A percentile compares a stretch with the other conserved stretches of the same genome.
Evolutionary conservation across 2,797 vertebrate genomes (phyloP).

Genomic region (Amblyopsis hoosieri): DNA sequence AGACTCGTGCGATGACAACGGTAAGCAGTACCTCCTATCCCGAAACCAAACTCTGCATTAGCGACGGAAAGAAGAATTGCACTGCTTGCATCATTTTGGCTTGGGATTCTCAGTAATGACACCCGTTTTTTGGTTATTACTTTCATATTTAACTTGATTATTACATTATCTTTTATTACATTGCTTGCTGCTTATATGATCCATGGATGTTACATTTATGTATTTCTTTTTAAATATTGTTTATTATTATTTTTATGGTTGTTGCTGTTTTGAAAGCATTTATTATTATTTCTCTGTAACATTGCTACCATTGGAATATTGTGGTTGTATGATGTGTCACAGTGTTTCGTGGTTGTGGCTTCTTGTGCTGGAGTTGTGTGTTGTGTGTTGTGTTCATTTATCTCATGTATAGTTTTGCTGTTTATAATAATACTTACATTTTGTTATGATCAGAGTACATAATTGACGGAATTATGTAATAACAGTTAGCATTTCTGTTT

Average conservation of each 20-base stretch:
- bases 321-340: background rate
- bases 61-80: background rate
- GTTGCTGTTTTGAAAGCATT: constrained; percentile 9
- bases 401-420: background rate
- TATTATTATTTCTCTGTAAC: background rate
- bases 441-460: constrained; percentile 10
- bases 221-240: background rate
- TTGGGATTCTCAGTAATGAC: too few species aligned
- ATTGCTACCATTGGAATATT: background rate
- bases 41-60: background rate
- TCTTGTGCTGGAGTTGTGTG: constrained; percentile 28
- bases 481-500: constrained; percentile 7
- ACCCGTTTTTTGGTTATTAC: background rate
- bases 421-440: background rate
- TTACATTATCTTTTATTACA: constrained; percentile 2
- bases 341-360: constrained; percentile 19
- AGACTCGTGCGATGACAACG: constrained; percentile 95
- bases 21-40: constrained; percentile 74
- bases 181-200: constrained; percentile 1
- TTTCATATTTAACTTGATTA: constrained; percentile 11
- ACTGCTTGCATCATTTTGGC: background rate
- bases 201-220: constrained; percentile 1
- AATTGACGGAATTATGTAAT: constrained; percentile 13
- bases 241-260: constrained; percentile 4
- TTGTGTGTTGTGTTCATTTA: constrained; percentile 2